Percentiles rank a stretch among this genome's conserved stretches.
phyloP scores from a whole-genome alignment of 2,113 vertebrate genomes.

The Vulpes vulpes region DNA sequence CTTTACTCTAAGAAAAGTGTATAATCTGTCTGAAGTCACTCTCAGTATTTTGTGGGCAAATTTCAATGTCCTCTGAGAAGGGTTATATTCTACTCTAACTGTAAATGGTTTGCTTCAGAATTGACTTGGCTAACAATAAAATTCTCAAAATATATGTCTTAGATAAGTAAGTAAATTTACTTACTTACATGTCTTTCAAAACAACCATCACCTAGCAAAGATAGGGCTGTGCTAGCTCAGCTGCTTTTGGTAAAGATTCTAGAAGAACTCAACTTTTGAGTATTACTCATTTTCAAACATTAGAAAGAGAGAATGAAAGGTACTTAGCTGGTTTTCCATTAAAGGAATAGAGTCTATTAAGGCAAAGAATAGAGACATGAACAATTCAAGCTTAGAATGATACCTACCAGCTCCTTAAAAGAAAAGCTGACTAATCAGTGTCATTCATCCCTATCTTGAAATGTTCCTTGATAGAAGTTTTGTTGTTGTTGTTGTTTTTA shows the following conservation, averaged over 20 bases:
- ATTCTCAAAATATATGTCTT: slow-evolving; percentile 19
- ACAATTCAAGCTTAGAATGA: neutral
- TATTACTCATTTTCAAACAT: neutral
- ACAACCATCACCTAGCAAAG: neutral
- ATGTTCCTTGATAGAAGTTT: neutral
- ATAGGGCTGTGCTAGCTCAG: neutral
- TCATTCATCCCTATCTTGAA: neutral
- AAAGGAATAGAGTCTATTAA: neutral
- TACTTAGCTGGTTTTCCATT: neutral
- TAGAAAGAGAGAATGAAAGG: neutral
- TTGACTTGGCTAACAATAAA: neutral
- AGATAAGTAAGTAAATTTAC: neutral
- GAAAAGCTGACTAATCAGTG: neutral
- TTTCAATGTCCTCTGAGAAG: neutral
- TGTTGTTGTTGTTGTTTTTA: neutral
- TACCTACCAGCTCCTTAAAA: neutral
- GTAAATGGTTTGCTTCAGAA: neutral
- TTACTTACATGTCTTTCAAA: neutral
- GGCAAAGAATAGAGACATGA: neutral
- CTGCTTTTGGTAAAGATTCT: neutral
- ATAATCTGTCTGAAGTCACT: neutral
- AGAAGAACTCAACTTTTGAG: neutral
- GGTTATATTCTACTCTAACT: neutral
- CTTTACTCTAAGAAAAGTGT: neutral
- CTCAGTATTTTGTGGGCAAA: neutral